Evolutionary conservation across 2,113 vertebrate genomes (phyloP).

Genomic region (Blennius ocellaris): DNA sequence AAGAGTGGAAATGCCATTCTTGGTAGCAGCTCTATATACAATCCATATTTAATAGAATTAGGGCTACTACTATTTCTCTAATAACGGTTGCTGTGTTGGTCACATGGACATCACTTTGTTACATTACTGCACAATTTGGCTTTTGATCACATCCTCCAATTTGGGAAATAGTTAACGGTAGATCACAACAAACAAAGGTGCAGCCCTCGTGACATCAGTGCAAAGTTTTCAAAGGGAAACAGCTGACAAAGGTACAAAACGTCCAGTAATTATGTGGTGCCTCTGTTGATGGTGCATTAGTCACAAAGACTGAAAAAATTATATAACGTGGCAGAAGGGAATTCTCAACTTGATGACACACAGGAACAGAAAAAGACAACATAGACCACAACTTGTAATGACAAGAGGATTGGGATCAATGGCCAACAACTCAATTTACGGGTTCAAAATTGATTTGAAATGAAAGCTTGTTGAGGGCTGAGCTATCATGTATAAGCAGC

Average conservation of each 20-base stretch:
- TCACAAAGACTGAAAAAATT: slow-evolving; percentile 48
- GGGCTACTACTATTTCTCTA: no score
- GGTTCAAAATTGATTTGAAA: neutral
- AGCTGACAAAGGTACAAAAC: slow-evolving; percentile 43
- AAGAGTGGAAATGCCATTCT: no score
- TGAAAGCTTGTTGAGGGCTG: neutral
- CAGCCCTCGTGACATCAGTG: slow-evolving; percentile 4
- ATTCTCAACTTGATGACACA: slow-evolving; percentile 21
- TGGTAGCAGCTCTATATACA: no score
- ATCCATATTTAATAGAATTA: no score
- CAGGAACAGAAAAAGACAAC: neutral
- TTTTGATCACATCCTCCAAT: slow-evolving; percentile 11
- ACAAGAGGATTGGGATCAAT: neutral
- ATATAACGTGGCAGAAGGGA: slow-evolving; percentile 31
- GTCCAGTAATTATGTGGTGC: slow-evolving; percentile 34
- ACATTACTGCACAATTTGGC: neutral
- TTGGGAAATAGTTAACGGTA: neutral
- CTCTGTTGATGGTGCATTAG: slow-evolving; percentile 50
- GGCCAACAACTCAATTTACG: neutral
- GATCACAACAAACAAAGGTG: slow-evolving; percentile 22
- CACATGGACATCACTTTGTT: neutral
- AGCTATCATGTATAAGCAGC: no score
- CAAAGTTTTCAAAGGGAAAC: slow-evolving; percentile 36
- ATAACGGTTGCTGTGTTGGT: no score
- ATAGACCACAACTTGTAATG: neutral